These are phyloP conservation scores for Chunga burmeisteri DNA, from an alignment of 2,113 vertebrate genomes.

Conservation along the genomic window DNA sequence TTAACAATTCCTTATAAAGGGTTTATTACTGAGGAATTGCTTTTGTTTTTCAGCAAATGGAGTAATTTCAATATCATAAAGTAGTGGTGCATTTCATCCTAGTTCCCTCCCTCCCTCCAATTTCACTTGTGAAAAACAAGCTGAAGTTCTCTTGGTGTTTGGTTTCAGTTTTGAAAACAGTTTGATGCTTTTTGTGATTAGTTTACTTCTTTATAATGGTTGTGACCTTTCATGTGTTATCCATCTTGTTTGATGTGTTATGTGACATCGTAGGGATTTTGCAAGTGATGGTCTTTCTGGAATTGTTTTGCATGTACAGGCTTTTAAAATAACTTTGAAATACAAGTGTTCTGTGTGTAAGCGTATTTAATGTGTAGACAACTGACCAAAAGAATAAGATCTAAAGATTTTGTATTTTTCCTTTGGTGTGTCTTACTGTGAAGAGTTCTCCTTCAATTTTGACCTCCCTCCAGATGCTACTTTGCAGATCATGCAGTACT, in stretches of 20 bases:
- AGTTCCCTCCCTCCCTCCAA: neutral
- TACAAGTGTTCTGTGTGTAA: neutral
- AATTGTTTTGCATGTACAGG: neutral
- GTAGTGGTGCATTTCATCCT: neutral
- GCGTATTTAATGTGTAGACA: neutral
- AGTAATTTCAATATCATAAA: neutral
- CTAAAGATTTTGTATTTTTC: neutral
- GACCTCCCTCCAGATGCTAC: slow-evolving; percentile 50
- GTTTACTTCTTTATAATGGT: neutral
- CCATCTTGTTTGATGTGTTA: neutral
- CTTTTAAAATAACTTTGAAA: neutral
- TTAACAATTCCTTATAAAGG: neutral
- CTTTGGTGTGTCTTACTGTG: neutral
- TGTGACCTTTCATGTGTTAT: neutral
- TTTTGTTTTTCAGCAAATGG: neutral
- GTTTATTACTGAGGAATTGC: neutral
- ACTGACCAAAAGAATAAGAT: neutral
- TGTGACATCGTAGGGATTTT: neutral
- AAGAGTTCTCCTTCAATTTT: slow-evolving; percentile 16
- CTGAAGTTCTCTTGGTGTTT: neutral
- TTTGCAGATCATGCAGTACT: slow-evolving; percentile 23
- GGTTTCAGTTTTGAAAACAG: neutral
- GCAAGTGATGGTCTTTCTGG: neutral
- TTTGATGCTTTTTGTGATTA: neutral
- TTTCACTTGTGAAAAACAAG: neutral